Evolutionary conservation across 2,797 vertebrate species (phyloP).

Genomic region (Pipistrellus pygmaeus): DNA sequence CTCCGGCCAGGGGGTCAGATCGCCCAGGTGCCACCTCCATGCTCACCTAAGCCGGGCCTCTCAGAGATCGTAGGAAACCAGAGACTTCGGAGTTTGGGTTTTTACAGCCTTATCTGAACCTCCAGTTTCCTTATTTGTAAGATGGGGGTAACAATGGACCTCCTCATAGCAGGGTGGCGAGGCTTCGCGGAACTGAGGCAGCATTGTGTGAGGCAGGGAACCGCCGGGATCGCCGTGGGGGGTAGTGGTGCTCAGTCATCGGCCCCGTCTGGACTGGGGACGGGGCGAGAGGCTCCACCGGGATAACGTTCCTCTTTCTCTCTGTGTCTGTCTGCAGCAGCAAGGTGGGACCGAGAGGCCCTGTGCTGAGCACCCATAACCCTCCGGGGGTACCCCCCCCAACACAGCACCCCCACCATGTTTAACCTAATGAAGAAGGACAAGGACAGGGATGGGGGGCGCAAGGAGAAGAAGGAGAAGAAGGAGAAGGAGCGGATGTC

Average conservation of each 20-base stretch:
- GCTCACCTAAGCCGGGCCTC: background rate
- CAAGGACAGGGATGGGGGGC: conserved; percentile 93
- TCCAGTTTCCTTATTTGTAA: conserved; percentile 31
- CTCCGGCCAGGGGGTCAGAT: background rate
- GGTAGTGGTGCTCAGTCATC: background rate
- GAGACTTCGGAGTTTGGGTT: background rate
- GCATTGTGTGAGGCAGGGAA: background rate
- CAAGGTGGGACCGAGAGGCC: conserved; percentile 55
- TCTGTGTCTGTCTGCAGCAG: conserved; percentile 67
- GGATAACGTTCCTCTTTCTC: conserved; percentile 38
- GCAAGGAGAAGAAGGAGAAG: conserved; percentile 95
- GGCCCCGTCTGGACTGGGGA: conserved; percentile 10
- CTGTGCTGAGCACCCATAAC: conserved; percentile 54
- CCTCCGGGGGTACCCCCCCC: conserved; percentile 33
- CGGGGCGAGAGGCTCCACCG: background rate
- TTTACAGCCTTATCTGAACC: background rate
- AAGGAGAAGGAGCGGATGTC: conserved; percentile 98
- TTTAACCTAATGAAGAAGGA: conserved; percentile 96
- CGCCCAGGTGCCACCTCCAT: background rate
- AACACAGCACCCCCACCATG: conserved; percentile 88
- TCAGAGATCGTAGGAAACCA: background rate
- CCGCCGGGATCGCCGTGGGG: background rate
- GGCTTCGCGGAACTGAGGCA: background rate
- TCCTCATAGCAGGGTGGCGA: background rate
- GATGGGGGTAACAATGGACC: background rate